Conservation (phyloP, 2,113 vertebrate genomes). For the Columbina picui region DNA sequence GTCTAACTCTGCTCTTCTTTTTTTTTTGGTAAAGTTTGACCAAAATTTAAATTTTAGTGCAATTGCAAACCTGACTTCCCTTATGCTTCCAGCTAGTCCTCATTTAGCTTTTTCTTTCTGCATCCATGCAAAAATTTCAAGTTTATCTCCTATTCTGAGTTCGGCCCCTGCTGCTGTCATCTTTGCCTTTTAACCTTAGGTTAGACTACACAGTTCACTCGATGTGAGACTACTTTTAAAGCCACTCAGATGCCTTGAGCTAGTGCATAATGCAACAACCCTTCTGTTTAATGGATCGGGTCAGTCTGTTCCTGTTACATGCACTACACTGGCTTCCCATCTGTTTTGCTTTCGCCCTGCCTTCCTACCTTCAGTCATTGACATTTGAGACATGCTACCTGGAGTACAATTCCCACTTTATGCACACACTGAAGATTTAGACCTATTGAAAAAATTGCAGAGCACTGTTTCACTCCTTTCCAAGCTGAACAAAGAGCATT, state of each 20-base stretch:
- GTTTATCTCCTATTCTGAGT: background rate
- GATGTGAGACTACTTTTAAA: background rate
- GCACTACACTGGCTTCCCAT: conserved; percentile 48
- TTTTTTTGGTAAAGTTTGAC: background rate
- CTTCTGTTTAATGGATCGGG: conserved; percentile 32
- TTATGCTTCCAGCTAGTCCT: background rate
- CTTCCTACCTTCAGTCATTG: background rate
- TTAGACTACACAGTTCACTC: background rate
- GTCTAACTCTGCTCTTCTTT: background rate
- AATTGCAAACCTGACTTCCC: background rate
- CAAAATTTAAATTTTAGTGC: background rate
- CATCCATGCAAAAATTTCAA: background rate
- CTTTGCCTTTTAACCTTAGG: conserved; percentile 32
- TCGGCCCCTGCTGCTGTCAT: background rate
- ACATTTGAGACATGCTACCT: background rate
- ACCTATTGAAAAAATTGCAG: background rate
- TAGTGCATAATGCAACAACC: conserved; percentile 62
- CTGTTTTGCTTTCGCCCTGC: background rate
- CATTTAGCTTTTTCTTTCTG: background rate
- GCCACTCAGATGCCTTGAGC: background rate
- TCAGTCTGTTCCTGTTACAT: conserved; percentile 55
- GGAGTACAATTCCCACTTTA: background rate
- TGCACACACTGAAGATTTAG: background rate
- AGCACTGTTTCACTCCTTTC: background rate
- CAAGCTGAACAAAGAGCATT: background rate